A percentile compares a stretch with the other conserved stretches of the same genome.
Evolutionary conservation across 2,888 invertebrate species (phyloP).

Genomic region (Scaptomyza tumidula): DNA sequence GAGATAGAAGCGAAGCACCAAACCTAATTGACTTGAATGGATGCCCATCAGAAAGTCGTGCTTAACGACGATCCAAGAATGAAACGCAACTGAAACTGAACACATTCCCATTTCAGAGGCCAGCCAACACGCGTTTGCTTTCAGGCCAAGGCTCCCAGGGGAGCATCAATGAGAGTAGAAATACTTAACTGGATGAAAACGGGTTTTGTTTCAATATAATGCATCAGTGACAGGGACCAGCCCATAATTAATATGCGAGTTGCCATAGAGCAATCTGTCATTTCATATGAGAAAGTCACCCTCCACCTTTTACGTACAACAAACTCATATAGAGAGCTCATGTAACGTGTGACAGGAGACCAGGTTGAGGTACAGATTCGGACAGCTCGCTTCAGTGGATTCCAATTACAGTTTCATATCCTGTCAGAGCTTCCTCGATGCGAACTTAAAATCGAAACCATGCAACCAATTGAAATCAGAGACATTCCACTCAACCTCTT

Average conservation of each 20-base stretch:
- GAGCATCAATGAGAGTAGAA: slow-evolving; percentile 33
- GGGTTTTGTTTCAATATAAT: slow-evolving; percentile 40
- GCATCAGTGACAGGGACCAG: slow-evolving; percentile 15
- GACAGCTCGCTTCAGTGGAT: slow-evolving; percentile 47
- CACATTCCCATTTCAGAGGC: slow-evolving; percentile 8
- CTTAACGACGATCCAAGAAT: slow-evolving; percentile 11
- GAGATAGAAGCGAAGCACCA: slow-evolving; percentile 20
- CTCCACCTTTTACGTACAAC: slow-evolving; percentile 15
- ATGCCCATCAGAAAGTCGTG: slow-evolving; percentile 2
- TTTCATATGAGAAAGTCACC: slow-evolving; percentile 23
- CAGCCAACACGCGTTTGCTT: slow-evolving; percentile 34
- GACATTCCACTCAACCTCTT: slow-evolving; percentile 14
- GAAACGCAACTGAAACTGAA: slow-evolving; percentile 36
- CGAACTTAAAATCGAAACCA: slow-evolving; percentile 43
- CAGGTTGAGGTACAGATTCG: slow-evolving; percentile 22
- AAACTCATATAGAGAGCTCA: slow-evolving; percentile 21
- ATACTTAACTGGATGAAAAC: slow-evolving; percentile 22
- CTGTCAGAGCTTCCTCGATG: slow-evolving; percentile 37
- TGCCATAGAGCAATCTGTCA: slow-evolving; percentile 57
- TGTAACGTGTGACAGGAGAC: slow-evolving; percentile 20
- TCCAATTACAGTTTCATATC: slow-evolving; percentile 67
- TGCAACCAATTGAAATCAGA: slow-evolving; percentile 61
- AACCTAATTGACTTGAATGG: slow-evolving; percentile 33
- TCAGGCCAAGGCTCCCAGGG: slow-evolving; percentile 48
- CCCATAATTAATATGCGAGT: slow-evolving; percentile 71